phyloP scores from a whole-genome alignment of 2,113 vertebrate species.

The Sander vitreus region DNA sequence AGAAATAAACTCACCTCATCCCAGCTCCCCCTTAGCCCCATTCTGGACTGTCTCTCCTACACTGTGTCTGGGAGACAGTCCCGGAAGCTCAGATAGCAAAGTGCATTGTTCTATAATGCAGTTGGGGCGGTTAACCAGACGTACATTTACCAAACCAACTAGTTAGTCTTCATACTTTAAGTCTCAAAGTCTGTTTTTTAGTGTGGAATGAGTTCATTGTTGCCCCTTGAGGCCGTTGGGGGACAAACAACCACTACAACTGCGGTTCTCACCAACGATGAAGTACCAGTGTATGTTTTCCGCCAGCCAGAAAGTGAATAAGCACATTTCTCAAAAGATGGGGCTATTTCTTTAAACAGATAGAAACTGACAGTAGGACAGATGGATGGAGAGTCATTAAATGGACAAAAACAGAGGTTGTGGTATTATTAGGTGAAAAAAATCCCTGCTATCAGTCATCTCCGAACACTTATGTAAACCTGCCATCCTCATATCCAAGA shows the following conservation, averaged over 20 bases:
- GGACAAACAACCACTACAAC: not conserved
- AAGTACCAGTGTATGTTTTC: not conserved
- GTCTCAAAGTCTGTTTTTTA: not conserved
- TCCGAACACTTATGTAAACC: not conserved
- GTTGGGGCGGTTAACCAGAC: not conserved
- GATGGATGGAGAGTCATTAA: not conserved
- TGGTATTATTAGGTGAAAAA: not conserved
- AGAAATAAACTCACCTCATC: slow-evolving; percentile 1
- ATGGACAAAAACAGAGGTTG: not conserved
- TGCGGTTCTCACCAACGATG: not conserved
- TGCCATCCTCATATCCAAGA: not conserved
- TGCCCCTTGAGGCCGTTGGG: not conserved
- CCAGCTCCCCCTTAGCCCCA: not conserved
- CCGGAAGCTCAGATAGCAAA: not conserved
- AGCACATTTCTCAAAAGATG: not conserved
- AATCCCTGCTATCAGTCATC: not conserved
- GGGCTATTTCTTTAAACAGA: not conserved
- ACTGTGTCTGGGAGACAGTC: not conserved
- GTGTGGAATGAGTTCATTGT: not conserved
- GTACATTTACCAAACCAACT: not conserved
- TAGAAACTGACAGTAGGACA: not conserved
- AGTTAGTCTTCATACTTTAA: not conserved
- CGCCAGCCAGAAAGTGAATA: not conserved
- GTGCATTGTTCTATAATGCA: not conserved
- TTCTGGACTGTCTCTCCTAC: not conserved